Evolutionary conservation across 1,140 invertebrate species (phyloP).

Genomic region (Archegozetes longisetosus): DNA sequence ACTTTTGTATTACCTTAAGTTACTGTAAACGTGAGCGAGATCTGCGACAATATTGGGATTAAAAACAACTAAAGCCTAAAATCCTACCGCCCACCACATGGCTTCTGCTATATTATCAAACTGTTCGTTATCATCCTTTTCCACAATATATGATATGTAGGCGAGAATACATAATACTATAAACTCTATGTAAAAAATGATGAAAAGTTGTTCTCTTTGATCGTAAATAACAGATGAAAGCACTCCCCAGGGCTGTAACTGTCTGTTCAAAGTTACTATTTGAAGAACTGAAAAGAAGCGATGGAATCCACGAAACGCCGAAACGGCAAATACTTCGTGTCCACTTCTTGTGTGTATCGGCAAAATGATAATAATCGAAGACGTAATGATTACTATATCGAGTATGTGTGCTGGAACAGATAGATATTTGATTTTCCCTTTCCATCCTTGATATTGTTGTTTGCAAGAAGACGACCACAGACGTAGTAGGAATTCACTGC

Average conservation of each 20-base stretch:
- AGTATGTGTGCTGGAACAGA: conserved; percentile 81
- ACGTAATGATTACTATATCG: conserved; percentile 28
- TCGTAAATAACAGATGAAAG: conserved; percentile 9
- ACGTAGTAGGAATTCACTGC: conserved; percentile 61
- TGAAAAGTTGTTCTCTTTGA: conserved; percentile 11
- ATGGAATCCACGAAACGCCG: conserved; percentile 11
- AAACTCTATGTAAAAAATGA: conserved; percentile 10
- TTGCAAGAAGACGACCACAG: conserved; percentile 86
- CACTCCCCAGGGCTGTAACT: conserved; percentile 5
- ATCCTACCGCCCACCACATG: conserved; percentile 22
- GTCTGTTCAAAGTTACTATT: conserved; percentile 7
- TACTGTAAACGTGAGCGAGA: too few species aligned
- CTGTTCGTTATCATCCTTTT: conserved; percentile 11
- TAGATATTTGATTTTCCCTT: conserved; percentile 69
- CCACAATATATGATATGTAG: conserved; percentile 8
- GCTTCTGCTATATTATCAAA: conserved; percentile 13
- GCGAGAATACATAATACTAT: conserved; percentile 6
- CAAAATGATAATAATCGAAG: background rate
- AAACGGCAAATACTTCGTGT: conserved; percentile 10
- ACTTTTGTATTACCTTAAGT: too few species aligned
- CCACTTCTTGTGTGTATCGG: conserved; percentile 8
- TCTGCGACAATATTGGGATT: too few species aligned
- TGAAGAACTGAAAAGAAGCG: conserved; percentile 10
- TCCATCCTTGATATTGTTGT: conserved; percentile 70
- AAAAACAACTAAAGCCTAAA: conserved; percentile 23